These are phyloP conservation scores for Andricus grossulariae DNA, from an alignment of 1,140 invertebrate species.

Conservation along the genomic window DNA sequence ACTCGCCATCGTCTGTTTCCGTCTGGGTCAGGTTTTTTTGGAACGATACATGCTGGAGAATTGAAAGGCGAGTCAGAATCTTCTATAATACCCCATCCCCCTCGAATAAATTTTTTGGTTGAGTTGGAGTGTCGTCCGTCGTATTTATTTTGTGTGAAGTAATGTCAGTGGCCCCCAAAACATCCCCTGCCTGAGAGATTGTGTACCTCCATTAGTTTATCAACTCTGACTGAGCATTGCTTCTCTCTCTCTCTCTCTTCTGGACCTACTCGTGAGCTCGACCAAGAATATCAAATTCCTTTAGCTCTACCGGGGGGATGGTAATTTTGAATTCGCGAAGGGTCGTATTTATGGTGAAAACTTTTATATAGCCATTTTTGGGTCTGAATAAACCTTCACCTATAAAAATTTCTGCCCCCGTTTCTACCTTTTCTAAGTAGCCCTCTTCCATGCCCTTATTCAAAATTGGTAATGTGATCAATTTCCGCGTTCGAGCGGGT, in stretches of 20 bases:
- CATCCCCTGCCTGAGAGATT: too few relatives aligned
- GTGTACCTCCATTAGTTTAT: too few relatives aligned
- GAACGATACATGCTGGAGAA: too few relatives aligned
- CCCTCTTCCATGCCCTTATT: neutral
- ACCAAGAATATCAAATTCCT: neutral
- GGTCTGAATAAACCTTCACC: neutral
- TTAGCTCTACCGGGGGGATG: neutral
- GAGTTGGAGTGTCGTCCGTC: neutral
- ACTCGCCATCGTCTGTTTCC: too few relatives aligned
- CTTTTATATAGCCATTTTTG: neutral
- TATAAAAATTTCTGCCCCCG: neutral
- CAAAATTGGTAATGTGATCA: neutral
- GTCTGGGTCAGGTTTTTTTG: too few relatives aligned
- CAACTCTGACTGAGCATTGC: too few relatives aligned
- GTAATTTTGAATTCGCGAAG: neutral
- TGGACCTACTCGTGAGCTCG: neutral
- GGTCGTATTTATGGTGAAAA: neutral
- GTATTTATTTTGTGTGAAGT: neutral
- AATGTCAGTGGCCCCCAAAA: constrained; percentile 6
- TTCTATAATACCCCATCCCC: neutral
- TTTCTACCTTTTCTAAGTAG: neutral
- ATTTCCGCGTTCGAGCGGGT: neutral
- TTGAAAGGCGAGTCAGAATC: too few relatives aligned
- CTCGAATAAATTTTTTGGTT: neutral
- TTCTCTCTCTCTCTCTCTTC: neutral